Evolutionary conservation across 2,113 vertebrate genomes (phyloP).

Genomic region (Sporophila hypoxantha): DNA sequence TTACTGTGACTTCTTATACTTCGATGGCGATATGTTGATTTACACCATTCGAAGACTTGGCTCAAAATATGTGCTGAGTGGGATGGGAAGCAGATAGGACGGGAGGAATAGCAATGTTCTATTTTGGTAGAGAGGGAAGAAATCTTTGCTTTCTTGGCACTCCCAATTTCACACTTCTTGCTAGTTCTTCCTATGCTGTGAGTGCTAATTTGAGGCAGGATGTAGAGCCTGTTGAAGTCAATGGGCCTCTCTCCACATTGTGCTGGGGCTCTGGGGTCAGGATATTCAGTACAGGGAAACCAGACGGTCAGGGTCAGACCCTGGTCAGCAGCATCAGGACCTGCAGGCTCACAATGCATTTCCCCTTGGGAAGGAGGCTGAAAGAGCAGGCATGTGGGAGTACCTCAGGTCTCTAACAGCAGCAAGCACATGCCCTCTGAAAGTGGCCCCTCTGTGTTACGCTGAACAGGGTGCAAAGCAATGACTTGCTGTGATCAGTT

Average conservation of each 20-base stretch:
- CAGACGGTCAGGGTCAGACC: accelerated
- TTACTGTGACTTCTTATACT: slow-evolving; percentile 53
- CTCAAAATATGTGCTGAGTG: slow-evolving; percentile 49
- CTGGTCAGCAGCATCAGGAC: not conserved
- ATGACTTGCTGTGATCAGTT: not conserved
- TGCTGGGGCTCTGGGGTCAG: not conserved
- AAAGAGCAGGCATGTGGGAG: not conserved
- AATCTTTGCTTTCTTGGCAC: slow-evolving; percentile 51
- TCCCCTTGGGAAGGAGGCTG: not conserved
- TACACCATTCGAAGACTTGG: slow-evolving; percentile 36
- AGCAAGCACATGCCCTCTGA: not conserved
- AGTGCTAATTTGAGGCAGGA: slow-evolving; percentile 45
- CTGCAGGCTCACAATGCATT: accelerated
- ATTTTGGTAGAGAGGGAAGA: slow-evolving; percentile 47
- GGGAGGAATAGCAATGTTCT: slow-evolving; percentile 51
- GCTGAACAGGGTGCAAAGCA: accelerated
- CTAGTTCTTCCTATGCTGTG: slow-evolving; percentile 23
- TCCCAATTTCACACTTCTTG: slow-evolving; percentile 41
- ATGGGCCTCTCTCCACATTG: not conserved
- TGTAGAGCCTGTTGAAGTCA: slow-evolving; percentile 25
- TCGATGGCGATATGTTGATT: slow-evolving; percentile 48
- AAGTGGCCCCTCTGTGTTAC: not conserved
- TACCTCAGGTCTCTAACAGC: not conserved
- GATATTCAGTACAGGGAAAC: not conserved
- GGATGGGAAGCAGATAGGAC: slow-evolving; percentile 38